Evolutionary conservation across 2,797 vertebrate species (phyloP), one percentile per base, ranked within the genome.

Genomic region (Poeciliopsis paucimaculata): DNA sequence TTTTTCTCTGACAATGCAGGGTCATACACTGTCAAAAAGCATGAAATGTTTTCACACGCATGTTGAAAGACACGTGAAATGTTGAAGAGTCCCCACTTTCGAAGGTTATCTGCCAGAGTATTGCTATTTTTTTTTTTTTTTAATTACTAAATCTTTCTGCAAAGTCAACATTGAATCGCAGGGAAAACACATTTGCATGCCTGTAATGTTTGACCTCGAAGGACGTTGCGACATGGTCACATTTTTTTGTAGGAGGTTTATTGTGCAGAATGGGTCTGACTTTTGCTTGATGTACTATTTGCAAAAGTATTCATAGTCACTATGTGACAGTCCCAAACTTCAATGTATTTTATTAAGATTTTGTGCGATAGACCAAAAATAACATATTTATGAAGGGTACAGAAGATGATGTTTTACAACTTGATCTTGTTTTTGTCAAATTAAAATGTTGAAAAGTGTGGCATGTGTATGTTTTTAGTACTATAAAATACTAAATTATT

Each of bases 1-100:
- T 90, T 95, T 95, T 94, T 90, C 88, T 90, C 91, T 93, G 92
- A 94, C 94, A 94, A 93, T 86, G 86, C 86, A 85, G 93, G 94
- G 94, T 94, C 93, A 93, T 90, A 83, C 85, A 87, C 82, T 87
- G 92, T 93, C 91, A 91, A 82, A 90, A 92, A 86, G 91, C 92
- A 89, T 92, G 92, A 92, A 90, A 91, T 90, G 86, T 89, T 91
- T 92, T 90, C 88, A 92, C 92, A 90, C 86, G 78, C 87, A 57
- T 86, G 87, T 91, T 87, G 91, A 93, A 90, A 91, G 93, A 93
- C 89, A 83, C 86, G 88, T 75, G 82, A 87, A 82, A 18, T 36
- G 77, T 81, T 62, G 78, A 86, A 73, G 77, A 88, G 82, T 71
- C 83, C 81, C 78, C 77, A 72, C 79, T 82, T 64, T 18, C 57